phyloP scores from a whole-genome alignment of 1,140 invertebrate species.

The Odontomachus brunneus region DNA sequence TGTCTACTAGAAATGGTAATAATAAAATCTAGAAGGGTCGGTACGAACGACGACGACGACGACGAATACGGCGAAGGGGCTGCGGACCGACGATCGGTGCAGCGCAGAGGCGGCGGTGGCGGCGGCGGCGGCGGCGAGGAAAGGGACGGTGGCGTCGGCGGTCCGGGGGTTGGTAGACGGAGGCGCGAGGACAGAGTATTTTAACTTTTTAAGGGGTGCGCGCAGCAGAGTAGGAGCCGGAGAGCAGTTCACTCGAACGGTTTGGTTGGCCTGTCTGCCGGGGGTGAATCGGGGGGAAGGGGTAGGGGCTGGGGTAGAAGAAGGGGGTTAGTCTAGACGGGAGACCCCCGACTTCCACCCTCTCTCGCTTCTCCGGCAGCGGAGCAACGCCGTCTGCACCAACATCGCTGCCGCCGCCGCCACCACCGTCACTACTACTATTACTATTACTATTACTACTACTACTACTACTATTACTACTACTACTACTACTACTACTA shows the following conservation, averaged over 20 bases:
- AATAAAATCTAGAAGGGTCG: slow-evolving; percentile 81
- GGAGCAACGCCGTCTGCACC: slow-evolving; percentile 65
- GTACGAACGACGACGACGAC: slow-evolving; percentile 42
- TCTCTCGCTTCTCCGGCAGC: slow-evolving; percentile 51
- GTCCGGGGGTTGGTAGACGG: slow-evolving; percentile 71
- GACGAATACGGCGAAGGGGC: slow-evolving; percentile 22
- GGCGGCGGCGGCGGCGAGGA: slow-evolving; percentile 44
- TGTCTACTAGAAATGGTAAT: slow-evolving; percentile 81
- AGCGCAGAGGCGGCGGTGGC: slow-evolving; percentile 28
- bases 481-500: slow-evolving; percentile 69
- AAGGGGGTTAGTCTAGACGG: slow-evolving; percentile 82
- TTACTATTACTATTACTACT: neutral
- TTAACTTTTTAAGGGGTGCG: slow-evolving; percentile 82
- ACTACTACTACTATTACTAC: no score
- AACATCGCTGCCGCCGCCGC: slow-evolving; percentile 55
- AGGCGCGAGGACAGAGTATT: slow-evolving; percentile 81
- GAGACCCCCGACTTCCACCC: slow-evolving; percentile 76
- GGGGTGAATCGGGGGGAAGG: slow-evolving; percentile 70
- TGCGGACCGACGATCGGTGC: slow-evolving; percentile 49
- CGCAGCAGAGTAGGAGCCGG: slow-evolving; percentile 70
- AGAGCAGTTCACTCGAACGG: slow-evolving; percentile 82
- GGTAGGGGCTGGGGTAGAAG: slow-evolving; percentile 32
- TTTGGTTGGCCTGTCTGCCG: slow-evolving; percentile 82
- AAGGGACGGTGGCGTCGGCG: slow-evolving; percentile 34
- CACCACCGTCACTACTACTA: slow-evolving; percentile 66